Conservation (phyloP, 2,888 invertebrate genomes). For the Tipula confusa region DNA sequence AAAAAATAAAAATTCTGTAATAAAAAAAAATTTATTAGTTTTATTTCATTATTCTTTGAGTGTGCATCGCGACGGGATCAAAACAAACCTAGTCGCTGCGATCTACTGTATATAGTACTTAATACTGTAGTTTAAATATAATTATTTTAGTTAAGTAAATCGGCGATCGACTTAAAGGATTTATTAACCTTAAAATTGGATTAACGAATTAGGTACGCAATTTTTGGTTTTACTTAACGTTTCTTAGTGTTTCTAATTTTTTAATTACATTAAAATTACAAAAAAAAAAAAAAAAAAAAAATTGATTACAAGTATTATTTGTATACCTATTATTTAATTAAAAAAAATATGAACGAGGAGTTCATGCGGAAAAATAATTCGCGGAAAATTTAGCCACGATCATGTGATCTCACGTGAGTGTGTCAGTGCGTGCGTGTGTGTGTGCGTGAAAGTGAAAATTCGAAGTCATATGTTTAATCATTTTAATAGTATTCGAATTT, state of each 20-base stretch:
- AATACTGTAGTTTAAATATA: not conserved
- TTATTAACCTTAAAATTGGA: not conserved
- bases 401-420: not conserved
- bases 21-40: not conserved
- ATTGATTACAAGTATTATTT: no score
- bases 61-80: not conserved
- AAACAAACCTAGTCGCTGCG: not conserved
- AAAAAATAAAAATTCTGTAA: conserved; percentile 25
- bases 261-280: not conserved
- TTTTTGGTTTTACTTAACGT: not conserved
- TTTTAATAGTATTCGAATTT: not conserved
- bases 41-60: not conserved
- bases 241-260: not conserved
- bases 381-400: not conserved
- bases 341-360: not conserved
- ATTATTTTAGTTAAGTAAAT: not conserved
- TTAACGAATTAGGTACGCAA: not conserved
- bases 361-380: not conserved
- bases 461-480: not conserved
- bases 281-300: no score
- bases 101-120: not conserved
- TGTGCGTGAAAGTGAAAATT: not conserved
- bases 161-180: not conserved
- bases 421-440: not conserved
- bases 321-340: not conserved